These are phyloP conservation scores for Clarias macrocephalus DNA, from an alignment of 2,113 vertebrate species.

Conservation along the genomic window DNA sequence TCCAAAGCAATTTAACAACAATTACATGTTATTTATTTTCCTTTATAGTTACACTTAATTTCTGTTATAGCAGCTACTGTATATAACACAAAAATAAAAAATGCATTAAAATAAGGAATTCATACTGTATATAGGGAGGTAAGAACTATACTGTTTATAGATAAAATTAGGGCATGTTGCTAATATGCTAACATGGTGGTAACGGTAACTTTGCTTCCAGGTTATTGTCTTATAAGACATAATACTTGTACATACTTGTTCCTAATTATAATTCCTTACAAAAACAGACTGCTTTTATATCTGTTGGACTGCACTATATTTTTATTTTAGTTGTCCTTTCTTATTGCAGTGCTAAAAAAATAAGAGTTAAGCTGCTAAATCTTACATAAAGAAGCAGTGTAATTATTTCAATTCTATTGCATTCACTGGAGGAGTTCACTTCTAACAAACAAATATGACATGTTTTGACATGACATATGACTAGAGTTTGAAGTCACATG, in stretches of 20 bases:
- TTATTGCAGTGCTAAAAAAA: background rate
- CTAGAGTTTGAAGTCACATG: background rate
- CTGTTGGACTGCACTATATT: background rate
- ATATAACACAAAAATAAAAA: background rate
- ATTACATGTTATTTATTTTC: background rate
- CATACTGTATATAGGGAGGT: background rate
- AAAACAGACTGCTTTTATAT: background rate
- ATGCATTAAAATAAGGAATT: background rate
- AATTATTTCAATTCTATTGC: slow-evolving; percentile 64
- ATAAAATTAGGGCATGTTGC: background rate
- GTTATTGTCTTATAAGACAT: background rate
- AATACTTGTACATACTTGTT: too few species aligned
- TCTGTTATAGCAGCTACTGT: background rate
- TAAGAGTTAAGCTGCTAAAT: slow-evolving; percentile 11
- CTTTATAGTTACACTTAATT: background rate
- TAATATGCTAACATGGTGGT: background rate
- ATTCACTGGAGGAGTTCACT: slow-evolving; percentile 33
- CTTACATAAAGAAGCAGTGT: slow-evolving; percentile 50
- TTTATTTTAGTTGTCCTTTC: slow-evolving; percentile 53
- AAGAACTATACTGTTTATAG: background rate
- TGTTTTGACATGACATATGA: too few species aligned
- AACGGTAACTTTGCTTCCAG: background rate
- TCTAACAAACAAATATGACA: background rate
- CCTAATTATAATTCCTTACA: background rate
- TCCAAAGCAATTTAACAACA: too few species aligned